Evolutionary conservation across 1,140 invertebrate species (phyloP), one percentile per base, ranked within the genome.

Genomic region (Holotrichia oblita): DNA sequence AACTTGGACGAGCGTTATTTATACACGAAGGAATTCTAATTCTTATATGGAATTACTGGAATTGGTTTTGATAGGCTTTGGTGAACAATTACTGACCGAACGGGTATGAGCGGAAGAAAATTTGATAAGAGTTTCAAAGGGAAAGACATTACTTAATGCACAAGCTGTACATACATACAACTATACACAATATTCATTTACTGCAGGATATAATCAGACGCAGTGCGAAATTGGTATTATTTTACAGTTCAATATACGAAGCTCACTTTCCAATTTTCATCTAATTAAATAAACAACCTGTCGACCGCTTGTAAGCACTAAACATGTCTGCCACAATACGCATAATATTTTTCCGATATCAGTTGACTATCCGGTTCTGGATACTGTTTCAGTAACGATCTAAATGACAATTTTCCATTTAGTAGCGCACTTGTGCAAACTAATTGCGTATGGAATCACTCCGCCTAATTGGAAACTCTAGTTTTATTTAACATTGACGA

Each of bases 331-430:
- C 48, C 14, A 7, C 6, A 14, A n/a, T 44, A n/a, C 48, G 48
- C 27, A 34, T 55, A n/a, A 3, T 17, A 20, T 55, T 55, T 10
- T 14, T 44, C 8, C 14, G 42, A 14, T 44, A 9, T 9, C 42
- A 14, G 1, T 10, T 44, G 14, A 17, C 17, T 55, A 17, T 55
- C 14, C 48, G 48, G 14, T 55, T 17, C 27, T 55, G 17, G 48
- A 55, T 55, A 14, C 48, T 14, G 17, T 55, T 17, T 17, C 12
- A 17, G 27, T 34, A 55, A 17, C 48, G 17, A 55, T 55, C 48
- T 55, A 17, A 55, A 55, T 55, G 48, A 55, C 14, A 55, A 55
- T 55, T 55, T 55, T 55, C 48, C 48, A 55, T 55, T 17, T n/a
- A 55, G 48, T 17, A 3, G 48, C 48, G 14, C 48, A 55, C 48